phyloP scores from a whole-genome alignment of 53 echinoderm and acorn worm species.

The Echinometra lucunter region DNA sequence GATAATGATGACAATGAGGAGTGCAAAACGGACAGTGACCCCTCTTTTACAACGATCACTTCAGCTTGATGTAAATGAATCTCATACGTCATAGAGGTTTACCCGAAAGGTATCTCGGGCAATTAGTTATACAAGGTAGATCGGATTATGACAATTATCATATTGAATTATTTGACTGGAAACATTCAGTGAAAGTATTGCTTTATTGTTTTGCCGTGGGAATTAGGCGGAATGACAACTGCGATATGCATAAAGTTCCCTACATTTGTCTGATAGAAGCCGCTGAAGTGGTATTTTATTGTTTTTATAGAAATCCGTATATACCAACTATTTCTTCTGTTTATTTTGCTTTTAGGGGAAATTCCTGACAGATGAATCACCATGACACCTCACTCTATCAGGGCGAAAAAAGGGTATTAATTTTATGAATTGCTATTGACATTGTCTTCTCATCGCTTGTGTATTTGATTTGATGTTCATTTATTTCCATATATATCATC shows the following conservation, averaged over 20 bases:
- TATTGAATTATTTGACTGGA: conserved; percentile 35
- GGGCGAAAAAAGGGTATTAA: neutral
- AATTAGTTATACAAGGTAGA: conserved; percentile 59
- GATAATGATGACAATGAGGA: too few species aligned
- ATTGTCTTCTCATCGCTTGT: neutral
- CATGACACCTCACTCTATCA: neutral
- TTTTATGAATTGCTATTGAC: neutral
- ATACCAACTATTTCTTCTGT: neutral
- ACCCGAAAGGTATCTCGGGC: neutral
- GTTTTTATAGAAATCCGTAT: neutral
- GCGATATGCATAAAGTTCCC: neutral
- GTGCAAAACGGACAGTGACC: neutral
- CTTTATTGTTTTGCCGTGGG: conserved; percentile 59
- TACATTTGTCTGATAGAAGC: neutral
- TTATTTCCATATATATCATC: too few species aligned
- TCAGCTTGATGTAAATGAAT: neutral
- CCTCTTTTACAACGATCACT: neutral
- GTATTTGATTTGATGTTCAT: too few species aligned
- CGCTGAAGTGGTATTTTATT: neutral
- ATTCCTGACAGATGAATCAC: conserved; percentile 13
- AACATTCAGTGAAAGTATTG: neutral
- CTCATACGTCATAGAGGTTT: neutral
- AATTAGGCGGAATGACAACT: neutral
- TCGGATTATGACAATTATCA: conserved; percentile 66
- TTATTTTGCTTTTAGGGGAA: conserved; percentile 31